Percentiles rank a stretch among this genome's conserved stretches.
Conservation (phyloP, 2,113 vertebrate genomes). For the Siniperca chuatsi region DNA sequence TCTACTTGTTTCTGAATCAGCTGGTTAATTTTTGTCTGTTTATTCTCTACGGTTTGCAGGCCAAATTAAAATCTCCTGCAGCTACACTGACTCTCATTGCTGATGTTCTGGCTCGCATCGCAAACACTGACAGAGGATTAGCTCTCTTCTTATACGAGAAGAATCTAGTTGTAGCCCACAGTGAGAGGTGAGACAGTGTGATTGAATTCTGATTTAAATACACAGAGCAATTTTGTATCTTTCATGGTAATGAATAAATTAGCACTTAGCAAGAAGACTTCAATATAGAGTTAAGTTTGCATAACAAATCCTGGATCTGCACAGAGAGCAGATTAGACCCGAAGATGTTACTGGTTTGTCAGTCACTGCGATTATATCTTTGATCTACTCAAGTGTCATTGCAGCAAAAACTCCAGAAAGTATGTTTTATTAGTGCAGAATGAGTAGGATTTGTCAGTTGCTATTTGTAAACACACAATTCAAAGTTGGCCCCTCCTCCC, state of each 20-base stretch:
- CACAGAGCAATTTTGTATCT: constrained; percentile 6
- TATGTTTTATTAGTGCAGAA: background rate
- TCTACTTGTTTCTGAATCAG: constrained; percentile 30
- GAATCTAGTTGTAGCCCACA: constrained; percentile 76
- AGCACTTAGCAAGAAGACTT: background rate
- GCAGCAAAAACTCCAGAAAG: background rate
- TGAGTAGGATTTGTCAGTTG: too few relatives aligned
- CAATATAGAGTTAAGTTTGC: constrained; percentile 22
- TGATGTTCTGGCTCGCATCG: constrained; percentile 91
- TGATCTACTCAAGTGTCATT: background rate
- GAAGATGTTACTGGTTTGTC: constrained; percentile 19
- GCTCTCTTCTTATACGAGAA: constrained; percentile 90
- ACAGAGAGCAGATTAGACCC: constrained; percentile 28
- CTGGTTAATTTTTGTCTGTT: constrained; percentile 32
- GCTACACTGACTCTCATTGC: constrained; percentile 88
- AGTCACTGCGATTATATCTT: background rate
- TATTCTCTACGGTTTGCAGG: constrained; percentile 74
- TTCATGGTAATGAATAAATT: constrained; percentile 41
- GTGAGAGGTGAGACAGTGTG: constrained; percentile 84
- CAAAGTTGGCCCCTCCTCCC: too few relatives aligned
- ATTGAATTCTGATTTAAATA: constrained; percentile 21
- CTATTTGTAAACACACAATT: too few relatives aligned
- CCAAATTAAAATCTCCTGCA: constrained; percentile 84
- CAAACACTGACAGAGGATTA: constrained; percentile 90
- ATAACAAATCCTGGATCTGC: constrained; percentile 32